These are phyloP conservation scores for Cephus runcator DNA, from an alignment of 2,888 invertebrate genomes.

Conservation along the genomic window DNA sequence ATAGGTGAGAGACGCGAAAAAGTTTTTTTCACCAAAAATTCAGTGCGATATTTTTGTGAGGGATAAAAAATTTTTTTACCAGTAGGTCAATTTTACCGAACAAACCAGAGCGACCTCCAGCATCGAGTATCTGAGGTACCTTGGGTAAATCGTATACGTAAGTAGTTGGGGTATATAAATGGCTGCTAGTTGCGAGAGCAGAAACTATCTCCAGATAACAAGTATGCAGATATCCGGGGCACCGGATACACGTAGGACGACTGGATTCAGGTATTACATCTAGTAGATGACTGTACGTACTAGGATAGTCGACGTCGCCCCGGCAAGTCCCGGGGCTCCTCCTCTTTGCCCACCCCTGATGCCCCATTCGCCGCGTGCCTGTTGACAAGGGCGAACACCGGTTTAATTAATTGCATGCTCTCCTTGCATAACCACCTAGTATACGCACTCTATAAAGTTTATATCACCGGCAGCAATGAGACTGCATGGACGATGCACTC, in stretches of 20 bases:
- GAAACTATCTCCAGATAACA: constrained; percentile 10
- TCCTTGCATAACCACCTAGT: not conserved
- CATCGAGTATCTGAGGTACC: not conserved
- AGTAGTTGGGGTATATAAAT: not conserved
- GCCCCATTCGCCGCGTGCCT: constrained; percentile 36
- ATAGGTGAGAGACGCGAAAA: not conserved
- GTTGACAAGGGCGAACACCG: constrained; percentile 51
- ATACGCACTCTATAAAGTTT: not conserved
- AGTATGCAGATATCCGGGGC: constrained; percentile 39
- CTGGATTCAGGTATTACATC: constrained; percentile 59
- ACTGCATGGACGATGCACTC: not conserved
- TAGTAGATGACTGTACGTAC: constrained; percentile 48
- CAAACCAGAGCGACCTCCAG: no score
- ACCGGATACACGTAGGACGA: constrained; percentile 44
- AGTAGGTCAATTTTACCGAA: not conserved
- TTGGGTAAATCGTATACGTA: not conserved
- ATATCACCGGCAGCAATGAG: not conserved
- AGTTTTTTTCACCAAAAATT: no score
- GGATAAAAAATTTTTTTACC: no score
- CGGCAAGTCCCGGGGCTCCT: constrained; percentile 48
- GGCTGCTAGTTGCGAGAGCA: not conserved
- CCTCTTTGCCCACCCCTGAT: constrained; percentile 28
- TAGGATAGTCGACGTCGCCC: constrained; percentile 38
- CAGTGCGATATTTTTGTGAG: not conserved
- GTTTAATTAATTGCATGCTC: constrained; percentile 53